Conservation (phyloP, 2,797 vertebrate genomes). For the Galagoides demidoff region DNA sequence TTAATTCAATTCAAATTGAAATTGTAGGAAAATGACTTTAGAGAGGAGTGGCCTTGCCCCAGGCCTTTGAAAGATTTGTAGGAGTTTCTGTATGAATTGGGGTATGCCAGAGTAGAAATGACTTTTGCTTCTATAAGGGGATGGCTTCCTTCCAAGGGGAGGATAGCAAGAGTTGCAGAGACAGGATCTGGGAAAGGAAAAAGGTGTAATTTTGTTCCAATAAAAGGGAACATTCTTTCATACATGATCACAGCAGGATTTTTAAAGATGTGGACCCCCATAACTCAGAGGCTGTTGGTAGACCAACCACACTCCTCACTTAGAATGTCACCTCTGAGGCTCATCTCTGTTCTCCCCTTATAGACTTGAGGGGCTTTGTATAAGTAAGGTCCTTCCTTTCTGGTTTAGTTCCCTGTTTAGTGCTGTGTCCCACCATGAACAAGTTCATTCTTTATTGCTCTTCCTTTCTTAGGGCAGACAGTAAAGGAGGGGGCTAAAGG, state of each 20-base stretch:
- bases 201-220: not conserved
- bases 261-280: not conserved
- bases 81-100: slow-evolving; percentile 53
- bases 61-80: slow-evolving; percentile 43
- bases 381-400: not conserved
- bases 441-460: not conserved
- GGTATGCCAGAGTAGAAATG: slow-evolving; percentile 37
- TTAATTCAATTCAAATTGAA: slow-evolving; percentile 59
- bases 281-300: not conserved
- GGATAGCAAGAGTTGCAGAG: not conserved
- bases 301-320: not conserved
- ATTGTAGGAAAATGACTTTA: slow-evolving; percentile 45
- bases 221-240: not conserved
- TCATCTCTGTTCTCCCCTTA: not conserved
- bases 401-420: not conserved
- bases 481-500: not conserved
- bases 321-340: not conserved
- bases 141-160: slow-evolving; percentile 60
- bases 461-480: slow-evolving; percentile 2
- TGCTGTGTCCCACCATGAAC: not conserved
- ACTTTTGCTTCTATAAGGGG: slow-evolving; percentile 35
- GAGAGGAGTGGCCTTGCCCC: not conserved
- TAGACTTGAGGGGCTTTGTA: not conserved
- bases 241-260: not conserved
- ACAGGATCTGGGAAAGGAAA: not conserved